Evolutionary conservation across 2,113 vertebrate genomes (phyloP).

Genomic region (Bubo blakistoni): DNA sequence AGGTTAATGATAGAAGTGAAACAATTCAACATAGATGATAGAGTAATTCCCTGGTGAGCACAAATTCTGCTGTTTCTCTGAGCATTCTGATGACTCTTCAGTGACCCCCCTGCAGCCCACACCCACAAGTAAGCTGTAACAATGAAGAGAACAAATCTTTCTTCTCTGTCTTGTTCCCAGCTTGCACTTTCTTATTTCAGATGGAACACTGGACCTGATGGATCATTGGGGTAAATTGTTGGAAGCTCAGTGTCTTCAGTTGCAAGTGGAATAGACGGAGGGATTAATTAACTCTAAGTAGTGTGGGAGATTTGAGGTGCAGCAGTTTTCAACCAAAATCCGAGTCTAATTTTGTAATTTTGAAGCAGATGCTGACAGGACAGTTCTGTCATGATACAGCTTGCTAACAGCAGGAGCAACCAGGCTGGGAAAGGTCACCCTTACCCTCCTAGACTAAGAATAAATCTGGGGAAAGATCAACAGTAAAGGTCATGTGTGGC

Average conservation of each 20-base stretch:
- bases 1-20: neutral
- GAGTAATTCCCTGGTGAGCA: neutral
- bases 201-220: neutral
- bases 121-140: no score
- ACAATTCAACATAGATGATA: rapidly evolving
- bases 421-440: neutral
- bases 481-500: neutral
- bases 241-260: neutral
- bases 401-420: neutral
- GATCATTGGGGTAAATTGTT: rapidly evolving
- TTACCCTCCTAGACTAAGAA: neutral
- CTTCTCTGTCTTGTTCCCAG: neutral
- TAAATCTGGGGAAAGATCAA: neutral
- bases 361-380: neutral
- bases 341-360: rapidly evolving
- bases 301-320: rapidly evolving
- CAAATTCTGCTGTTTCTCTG: neutral
- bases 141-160: neutral
- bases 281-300: no score
- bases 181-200: neutral
- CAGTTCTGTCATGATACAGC: neutral
- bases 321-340: neutral
- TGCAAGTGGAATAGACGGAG: neutral
- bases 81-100: neutral
- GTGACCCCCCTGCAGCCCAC: neutral